Percentiles rank a stretch among this genome's conserved stretches.
These are phyloP conservation scores for Scalopus aquaticus DNA, from an alignment of 2,113 vertebrate genomes.

Conservation along the genomic window DNA sequence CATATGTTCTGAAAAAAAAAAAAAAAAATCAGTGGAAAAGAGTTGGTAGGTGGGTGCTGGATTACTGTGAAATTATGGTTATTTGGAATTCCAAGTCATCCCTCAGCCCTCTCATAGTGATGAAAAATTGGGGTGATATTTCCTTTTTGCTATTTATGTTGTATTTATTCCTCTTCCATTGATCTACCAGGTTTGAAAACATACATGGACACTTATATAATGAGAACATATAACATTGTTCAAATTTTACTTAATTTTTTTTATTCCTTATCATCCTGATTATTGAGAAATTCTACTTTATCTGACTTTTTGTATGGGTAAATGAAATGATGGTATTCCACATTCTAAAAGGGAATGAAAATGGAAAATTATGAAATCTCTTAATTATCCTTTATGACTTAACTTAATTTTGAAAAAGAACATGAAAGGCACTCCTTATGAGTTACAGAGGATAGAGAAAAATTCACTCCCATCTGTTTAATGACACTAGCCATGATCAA, in stretches of 20 bases:
- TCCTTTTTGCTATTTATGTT: not conserved
- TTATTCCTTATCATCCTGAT: not conserved
- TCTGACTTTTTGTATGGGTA: not conserved
- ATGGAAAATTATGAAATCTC: not conserved
- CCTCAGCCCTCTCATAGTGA: accelerated
- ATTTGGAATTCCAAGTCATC: not conserved
- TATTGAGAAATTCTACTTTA: not conserved
- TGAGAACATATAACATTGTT: not conserved
- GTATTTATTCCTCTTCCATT: not conserved
- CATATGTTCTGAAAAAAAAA: accelerated
- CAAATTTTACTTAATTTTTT: not conserved
- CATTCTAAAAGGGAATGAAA: not conserved
- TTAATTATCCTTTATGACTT: slow-evolving; percentile 20
- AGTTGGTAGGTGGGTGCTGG: not conserved
- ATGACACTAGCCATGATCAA: slow-evolving; percentile 44
- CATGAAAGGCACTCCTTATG: slow-evolving; percentile 22
- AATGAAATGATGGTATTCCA: not conserved
- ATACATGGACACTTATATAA: accelerated
- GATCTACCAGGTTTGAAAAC: not conserved
- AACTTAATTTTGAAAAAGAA: slow-evolving; percentile 45
- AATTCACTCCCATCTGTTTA: slow-evolving; percentile 54
- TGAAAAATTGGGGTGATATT: not conserved
- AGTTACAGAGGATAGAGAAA: not conserved
- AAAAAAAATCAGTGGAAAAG: not conserved
- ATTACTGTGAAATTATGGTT: not conserved